Evolutionary conservation across 2,888 invertebrate species (phyloP), one percentile per base, ranked within the genome.

Genomic region (Chloroclysta siterata): DNA sequence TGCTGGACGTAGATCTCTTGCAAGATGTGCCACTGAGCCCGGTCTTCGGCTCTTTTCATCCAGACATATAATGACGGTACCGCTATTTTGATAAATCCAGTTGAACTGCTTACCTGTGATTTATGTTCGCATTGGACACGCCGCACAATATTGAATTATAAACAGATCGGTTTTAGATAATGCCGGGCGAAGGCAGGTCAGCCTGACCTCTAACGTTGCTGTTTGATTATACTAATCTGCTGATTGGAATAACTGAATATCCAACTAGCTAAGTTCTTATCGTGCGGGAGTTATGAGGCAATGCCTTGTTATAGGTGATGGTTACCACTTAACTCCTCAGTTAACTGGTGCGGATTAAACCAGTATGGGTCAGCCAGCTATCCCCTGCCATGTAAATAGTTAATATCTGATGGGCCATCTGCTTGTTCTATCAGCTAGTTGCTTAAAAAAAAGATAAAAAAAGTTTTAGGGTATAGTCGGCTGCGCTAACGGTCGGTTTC

Each of bases 131-230:
- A 50, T n/a, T 50, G 60, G 53, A 33, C 53, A 48, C 36, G 42
- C 53, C 41, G 13, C 3, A 48, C 7, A 51, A 59, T 52, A 63
- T 63, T 59, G 55, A 55, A 63, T 59, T 55, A 60, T 60, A 60
- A 63, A 50, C 51, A 28, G 54, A 63, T 51, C 51, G 46, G 41
- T 59, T 63, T 53, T 36, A 46, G 58, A 50, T 54, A 63, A 53
- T 33, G 47, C 39, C 48, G 14, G 54, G 46, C 29, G 2, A 39
- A 52, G 17, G 52, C 33, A 41, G 55, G 39, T 52, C 17, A 13
- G 15, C n/a, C 52, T 17, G 55, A 63, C 59, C 63, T 63, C 41
- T 50, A 28, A 11, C 3, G 15, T 54, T 53, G 15, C 41, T 48
- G 15, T 39, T n/a, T 13, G 29, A 47, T 53, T 48, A 39, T 11